Evolutionary conservation across 2,888 invertebrate species (phyloP), one percentile per base, ranked within the genome.

Genomic region (Trisateles emortualis): DNA sequence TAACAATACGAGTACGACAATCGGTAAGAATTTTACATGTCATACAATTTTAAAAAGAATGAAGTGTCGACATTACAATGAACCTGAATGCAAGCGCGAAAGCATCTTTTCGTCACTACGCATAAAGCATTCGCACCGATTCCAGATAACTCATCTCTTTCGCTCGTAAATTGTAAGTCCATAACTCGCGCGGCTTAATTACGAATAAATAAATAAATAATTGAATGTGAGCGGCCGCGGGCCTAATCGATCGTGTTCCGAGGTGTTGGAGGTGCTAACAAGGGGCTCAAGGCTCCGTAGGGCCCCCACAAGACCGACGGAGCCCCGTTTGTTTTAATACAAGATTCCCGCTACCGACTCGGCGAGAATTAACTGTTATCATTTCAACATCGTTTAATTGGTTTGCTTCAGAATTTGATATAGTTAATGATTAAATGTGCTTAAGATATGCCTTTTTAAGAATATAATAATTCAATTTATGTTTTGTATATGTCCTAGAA

Each of bases 201-300:
- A 93, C 92, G 92, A 92, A 93, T 93, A 93, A 93, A 93, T 92
- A 92, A 92, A 92, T 92, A 92, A 92, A 92, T 93, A 93, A 93
- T 93, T 93, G 93, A 93, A 93, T 90, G 90, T 89, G 90, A 89
- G 86, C 86, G 88, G 91, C 92, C 91, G 86, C 84, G 87, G 91
- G 92, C 89, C 81, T 89, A 91, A 92, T 90, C 89, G 91, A 89
- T 88, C 89, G 82, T 76, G 74, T 79, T 70, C 72, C 56, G 59
- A 81, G 78, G 81, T 82, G 83, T 84, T 74, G 71, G 80, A 92
- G 89, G 91, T 90, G 92, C 84, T 92, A 92, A 92, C 92, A 92
- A 92, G 92, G 79, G 73, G 79, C 80, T 42, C 36, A 19, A 11
- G 38, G 17, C 35, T 30, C 46, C 17, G n/a, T 17, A 32, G 72